A percentile compares a stretch with the other conserved stretches of the same genome.
Evolutionary conservation across 2,888 invertebrate genomes (phyloP).

Genomic region (Megalurothrips usitatus): DNA sequence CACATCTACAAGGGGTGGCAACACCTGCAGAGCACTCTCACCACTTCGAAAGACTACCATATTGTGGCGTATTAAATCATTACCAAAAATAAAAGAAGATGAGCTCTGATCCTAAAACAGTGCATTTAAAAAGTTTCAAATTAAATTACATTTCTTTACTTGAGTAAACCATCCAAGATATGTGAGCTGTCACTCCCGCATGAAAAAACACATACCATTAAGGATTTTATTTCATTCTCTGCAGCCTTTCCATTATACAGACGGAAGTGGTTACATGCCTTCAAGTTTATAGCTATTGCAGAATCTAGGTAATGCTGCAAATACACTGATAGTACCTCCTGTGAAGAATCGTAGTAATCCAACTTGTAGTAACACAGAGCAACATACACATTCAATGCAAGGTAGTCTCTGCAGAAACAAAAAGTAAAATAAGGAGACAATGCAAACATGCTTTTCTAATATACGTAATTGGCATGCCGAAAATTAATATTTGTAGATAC

Average conservation of each 20-base stretch:
- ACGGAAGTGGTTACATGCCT: slow-evolving; percentile 76
- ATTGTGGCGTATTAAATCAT: slow-evolving; percentile 91
- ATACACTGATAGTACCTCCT: slow-evolving; percentile 93
- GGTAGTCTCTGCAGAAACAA: slow-evolving; percentile 61
- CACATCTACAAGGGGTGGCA: slow-evolving; percentile 88
- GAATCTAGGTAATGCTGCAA: slow-evolving; percentile 88
- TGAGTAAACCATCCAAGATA: too few relatives aligned
- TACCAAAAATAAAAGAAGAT: slow-evolving; percentile 49
- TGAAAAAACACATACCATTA: slow-evolving; percentile 48
- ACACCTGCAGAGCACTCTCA: slow-evolving; percentile 86
- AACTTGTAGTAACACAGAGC: slow-evolving; percentile 97
- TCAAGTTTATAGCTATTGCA: slow-evolving; percentile 90
- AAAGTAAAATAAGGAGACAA: slow-evolving; percentile 40
- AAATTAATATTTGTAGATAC: background rate
- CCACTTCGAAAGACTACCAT: slow-evolving; percentile 91
- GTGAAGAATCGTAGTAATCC: slow-evolving; percentile 97
- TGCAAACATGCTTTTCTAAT: slow-evolving; percentile 23
- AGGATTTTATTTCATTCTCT: slow-evolving; percentile 79
- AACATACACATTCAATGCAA: slow-evolving; percentile 95
- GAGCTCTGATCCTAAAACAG: slow-evolving; percentile 59
- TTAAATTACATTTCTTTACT: too few relatives aligned
- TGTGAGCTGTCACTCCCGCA: too few relatives aligned
- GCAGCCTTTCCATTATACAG: slow-evolving; percentile 93
- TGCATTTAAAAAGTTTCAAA: background rate
- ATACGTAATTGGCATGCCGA: background rate